Conservation (phyloP, 1,140 invertebrate genomes). For the Panonychus citri region DNA sequence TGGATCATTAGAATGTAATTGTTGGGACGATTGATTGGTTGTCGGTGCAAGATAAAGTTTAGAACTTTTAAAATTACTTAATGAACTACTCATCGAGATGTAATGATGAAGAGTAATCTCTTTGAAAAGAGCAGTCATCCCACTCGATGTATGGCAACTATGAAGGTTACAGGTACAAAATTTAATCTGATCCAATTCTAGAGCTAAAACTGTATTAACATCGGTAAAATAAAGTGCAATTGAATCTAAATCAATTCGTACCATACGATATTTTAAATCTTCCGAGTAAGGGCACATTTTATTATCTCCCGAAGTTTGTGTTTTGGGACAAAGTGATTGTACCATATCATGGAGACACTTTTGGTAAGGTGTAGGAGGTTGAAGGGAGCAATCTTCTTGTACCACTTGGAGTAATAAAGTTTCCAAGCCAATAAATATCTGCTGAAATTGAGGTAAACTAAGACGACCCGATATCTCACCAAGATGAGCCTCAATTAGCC, state of each 20-base stretch:
- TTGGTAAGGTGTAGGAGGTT: slow-evolving; percentile 44
- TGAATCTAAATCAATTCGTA: slow-evolving; percentile 64
- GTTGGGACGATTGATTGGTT: too few relatives aligned
- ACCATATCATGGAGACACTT: slow-evolving; percentile 64
- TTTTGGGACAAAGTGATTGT: slow-evolving; percentile 46
- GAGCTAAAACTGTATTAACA: slow-evolving; percentile 53
- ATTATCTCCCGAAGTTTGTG: slow-evolving; percentile 29
- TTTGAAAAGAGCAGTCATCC: slow-evolving; percentile 64
- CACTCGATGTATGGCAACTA: slow-evolving; percentile 61
- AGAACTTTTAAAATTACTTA: slow-evolving; percentile 15
- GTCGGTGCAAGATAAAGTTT: slow-evolving; percentile 10
- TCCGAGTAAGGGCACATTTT: slow-evolving; percentile 54
- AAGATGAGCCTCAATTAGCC: slow-evolving; percentile 39
- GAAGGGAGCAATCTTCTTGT: slow-evolving; percentile 67
- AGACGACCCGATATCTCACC: slow-evolving; percentile 32
- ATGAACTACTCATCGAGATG: slow-evolving; percentile 13
- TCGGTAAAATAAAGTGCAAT: slow-evolving; percentile 78
- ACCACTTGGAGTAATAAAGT: slow-evolving; percentile 60
- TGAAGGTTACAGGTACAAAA: slow-evolving; percentile 81
- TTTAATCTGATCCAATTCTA: slow-evolving; percentile 57
- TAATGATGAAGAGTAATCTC: slow-evolving; percentile 46
- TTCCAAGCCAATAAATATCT: slow-evolving; percentile 62
- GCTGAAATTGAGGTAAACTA: slow-evolving; percentile 39
- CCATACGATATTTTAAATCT: slow-evolving; percentile 85
- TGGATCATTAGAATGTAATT: slow-evolving; percentile 2